Base-by-base conservation (phyloP, 2,113 vertebrate genomes). In the Leptobrachium ailaonicum region DNA sequence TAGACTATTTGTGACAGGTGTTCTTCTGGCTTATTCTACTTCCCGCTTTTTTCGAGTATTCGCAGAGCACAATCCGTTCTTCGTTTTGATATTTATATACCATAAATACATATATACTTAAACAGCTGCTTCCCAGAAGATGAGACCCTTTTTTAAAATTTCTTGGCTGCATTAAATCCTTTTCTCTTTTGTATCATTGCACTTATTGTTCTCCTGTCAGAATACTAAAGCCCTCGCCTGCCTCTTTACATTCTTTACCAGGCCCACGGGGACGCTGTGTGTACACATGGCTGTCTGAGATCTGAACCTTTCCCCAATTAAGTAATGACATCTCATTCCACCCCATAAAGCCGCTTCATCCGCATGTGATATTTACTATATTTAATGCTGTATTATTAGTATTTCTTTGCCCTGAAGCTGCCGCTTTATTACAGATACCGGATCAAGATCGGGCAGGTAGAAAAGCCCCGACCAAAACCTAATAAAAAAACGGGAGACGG, bases 371-470 rank as follows among this genome's bases (percentile, higher is more conserved):
- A 54, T 73, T 66, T 54, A 7, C 12, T n/a, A 44, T 20, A 54
- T 50, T 43, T 73, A 66, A 45, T 79, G 64, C 41, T 32, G 20
- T 32, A 32, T 32, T 32, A 32, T 32, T 32, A 32, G 20, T 32
- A 32, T 32, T 32, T 63, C 2, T 13, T 7, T 64, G 58, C 58
- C 70, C 58, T 44, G 10, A 66, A 66, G 77, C 60, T 8, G 10
- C 11, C 9, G 40, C 41, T 56, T 40, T 73, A 62, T 13, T 64
- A 72, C 12, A 79, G 45, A 56, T 76, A n/a, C 47, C 43, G 42
- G 68, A 79, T 66, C 70, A 79, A 73, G 70, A 79, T 40, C 7
- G n/a, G 62, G n/a, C 70, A 79, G 41, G 77, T 12, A 43, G n/a
- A 66, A 14, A 45, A 54, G 53, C 58, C 5, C 32, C 45, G 43